Evolutionary conservation across 2,797 vertebrate genomes (phyloP).

Genomic region (Strix occidentalis): DNA sequence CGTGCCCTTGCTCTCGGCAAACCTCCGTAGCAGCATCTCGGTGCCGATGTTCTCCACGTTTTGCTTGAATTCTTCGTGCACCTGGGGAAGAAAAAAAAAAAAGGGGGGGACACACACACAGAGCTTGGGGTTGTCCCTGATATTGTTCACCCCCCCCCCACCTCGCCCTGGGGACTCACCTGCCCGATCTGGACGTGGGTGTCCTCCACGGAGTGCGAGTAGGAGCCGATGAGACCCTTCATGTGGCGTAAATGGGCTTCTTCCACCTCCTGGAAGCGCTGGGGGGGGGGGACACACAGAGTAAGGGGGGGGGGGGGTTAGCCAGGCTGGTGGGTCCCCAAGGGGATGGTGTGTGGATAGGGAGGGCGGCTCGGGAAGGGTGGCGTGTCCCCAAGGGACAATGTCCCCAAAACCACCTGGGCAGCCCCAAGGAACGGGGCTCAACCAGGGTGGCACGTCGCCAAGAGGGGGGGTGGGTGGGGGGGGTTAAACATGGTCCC

Average conservation of each 20-base stretch:
- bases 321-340: neutral
- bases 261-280: conserved; percentile 94
- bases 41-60: conserved; percentile 94
- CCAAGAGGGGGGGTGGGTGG: too few relatives aligned
- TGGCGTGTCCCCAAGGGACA: neutral
- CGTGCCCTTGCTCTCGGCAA: conserved; percentile 90
- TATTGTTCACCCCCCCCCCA: too few relatives aligned
- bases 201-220: conserved; percentile 92
- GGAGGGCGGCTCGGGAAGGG: too few relatives aligned
- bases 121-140: too few relatives aligned
- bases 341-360: too few relatives aligned
- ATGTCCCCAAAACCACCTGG: too few relatives aligned
- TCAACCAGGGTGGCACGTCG: neutral
- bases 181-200: conserved; percentile 96
- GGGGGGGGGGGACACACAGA: neutral
- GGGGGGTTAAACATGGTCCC: too few relatives aligned
- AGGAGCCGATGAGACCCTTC: conserved; percentile 91
- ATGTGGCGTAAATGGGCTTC: conserved; percentile 89
- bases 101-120: too few relatives aligned
- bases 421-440: neutral
- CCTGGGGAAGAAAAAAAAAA: conserved; percentile 66
- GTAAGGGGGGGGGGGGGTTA: accelerated
- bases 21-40: conserved; percentile 87
- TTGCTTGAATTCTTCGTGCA: conserved; percentile 96
- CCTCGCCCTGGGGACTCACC: conserved; percentile 70